Conservation (phyloP, 1,140 invertebrate genomes). For the Armadillidium nasatum region DNA sequence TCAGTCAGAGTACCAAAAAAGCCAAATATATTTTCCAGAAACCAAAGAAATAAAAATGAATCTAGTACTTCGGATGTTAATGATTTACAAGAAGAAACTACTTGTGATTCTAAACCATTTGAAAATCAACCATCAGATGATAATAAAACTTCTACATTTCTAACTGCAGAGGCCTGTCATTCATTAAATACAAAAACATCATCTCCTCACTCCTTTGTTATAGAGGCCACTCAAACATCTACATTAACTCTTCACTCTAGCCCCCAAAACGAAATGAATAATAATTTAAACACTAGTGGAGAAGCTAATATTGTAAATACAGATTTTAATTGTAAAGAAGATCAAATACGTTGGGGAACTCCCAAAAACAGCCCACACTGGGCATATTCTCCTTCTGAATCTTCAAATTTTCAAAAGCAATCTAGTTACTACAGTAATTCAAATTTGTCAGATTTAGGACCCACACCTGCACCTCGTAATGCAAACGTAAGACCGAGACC, state of each 20-base stretch:
- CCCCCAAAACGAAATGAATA: slow-evolving; percentile 2
- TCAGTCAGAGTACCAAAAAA: slow-evolving; percentile 32
- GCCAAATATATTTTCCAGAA: background rate
- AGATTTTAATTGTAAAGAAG: background rate
- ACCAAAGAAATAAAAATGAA: slow-evolving; percentile 20
- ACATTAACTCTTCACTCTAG: background rate
- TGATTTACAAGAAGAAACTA: background rate
- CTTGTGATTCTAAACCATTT: background rate
- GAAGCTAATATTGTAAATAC: background rate
- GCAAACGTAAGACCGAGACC: background rate
- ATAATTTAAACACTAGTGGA: background rate
- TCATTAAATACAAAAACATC: slow-evolving; percentile 10
- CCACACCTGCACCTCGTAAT: slow-evolving; percentile 36
- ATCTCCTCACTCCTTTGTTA: slow-evolving; percentile 9
- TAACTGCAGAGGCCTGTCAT: slow-evolving; percentile 21
- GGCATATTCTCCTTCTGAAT: slow-evolving; percentile 45
- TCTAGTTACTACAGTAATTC: background rate
- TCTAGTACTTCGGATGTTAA: background rate
- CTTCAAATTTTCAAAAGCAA: slow-evolving; percentile 44
- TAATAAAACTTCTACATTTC: slow-evolving; percentile 20
- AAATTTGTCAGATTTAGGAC: slow-evolving; percentile 12
- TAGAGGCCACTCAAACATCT: background rate
- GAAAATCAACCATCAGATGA: background rate
- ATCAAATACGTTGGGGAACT: background rate
- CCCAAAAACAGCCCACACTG: slow-evolving; percentile 24